Evolutionary conservation across 1,140 invertebrate species (phyloP), one percentile per base, ranked within the genome.

Genomic region (Macrobrachium nipponense): DNA sequence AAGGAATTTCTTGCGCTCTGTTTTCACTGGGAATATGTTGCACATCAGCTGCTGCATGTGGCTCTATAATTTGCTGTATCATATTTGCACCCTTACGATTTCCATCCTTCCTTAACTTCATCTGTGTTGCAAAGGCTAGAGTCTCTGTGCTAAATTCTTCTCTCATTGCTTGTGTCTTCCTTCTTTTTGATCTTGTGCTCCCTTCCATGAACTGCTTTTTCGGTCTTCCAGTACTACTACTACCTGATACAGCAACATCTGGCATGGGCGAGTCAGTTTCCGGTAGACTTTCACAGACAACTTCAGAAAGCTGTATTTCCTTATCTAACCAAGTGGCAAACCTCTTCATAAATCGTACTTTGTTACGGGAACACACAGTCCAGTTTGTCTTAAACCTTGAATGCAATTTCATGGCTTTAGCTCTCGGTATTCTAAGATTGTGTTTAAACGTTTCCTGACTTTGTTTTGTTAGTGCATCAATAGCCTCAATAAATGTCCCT

Each of bases 51-150:
- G 6, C 20, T 64, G 6, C 12, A 14, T 62, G 14, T 62, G 61
- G 61, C n/a, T 62, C 61, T 62, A n/a, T 62, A 62, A 62, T 62
- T 62, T 62, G 15, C 61, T 62, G 14, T 62, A 62, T 62, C 61
- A 62, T 15, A 62, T 62, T 62, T n/a, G 27, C 27, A 36, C 6
- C 62, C 12, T 64, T 17, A 11, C 7, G 0, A 64, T 64, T 64
- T 64, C 62, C 12, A 10, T 7, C 62, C 17, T 64, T 64, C 20
- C 62, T 64, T 64, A 10, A 64, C 62, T 64, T 64, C 6, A 64
- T 64, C 62, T 64, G 6, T 1, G 12, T 64, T 64, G 62, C 62
- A 64, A 64, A 64, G 17, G 12, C 6, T 64, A 64, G 27, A 36
- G 27, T 36, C 27, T 36, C 27, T 4, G 27, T 36, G 27, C 27